Evolutionary conservation across 2,888 invertebrate species (phyloP).

Genomic region (Neuroscelio doddi): DNA sequence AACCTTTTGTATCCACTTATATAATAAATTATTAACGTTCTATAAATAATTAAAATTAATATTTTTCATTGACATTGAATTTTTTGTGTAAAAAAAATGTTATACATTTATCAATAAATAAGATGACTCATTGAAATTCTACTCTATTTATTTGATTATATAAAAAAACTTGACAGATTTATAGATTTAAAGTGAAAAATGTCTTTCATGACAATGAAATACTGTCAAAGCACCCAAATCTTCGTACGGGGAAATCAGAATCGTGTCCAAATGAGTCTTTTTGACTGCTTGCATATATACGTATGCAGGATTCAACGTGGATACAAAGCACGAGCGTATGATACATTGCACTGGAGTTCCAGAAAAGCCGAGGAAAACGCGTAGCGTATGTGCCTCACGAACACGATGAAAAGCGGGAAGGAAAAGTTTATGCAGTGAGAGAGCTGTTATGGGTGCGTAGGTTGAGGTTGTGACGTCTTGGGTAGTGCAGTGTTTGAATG

Average conservation of each 20-base stretch:
- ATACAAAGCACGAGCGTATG: slow-evolving; percentile 41
- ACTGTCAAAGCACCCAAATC: slow-evolving; percentile 22
- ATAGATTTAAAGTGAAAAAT: too few relatives aligned
- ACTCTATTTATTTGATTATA: too few relatives aligned
- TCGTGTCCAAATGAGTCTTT: slow-evolving; percentile 45
- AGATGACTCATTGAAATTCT: too few relatives aligned
- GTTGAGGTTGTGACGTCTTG: slow-evolving; percentile 29
- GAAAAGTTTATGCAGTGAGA: slow-evolving; percentile 45
- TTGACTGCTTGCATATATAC: slow-evolving; percentile 27
- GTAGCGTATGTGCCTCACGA: slow-evolving; percentile 41
- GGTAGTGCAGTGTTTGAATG: slow-evolving; percentile 28
- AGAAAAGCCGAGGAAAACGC: slow-evolving; percentile 42
- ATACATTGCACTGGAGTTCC: slow-evolving; percentile 40
- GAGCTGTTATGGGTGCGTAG: slow-evolving; percentile 39
- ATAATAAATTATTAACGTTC: too few relatives aligned
- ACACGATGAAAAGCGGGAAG: slow-evolving; percentile 44
- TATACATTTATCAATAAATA: too few relatives aligned
- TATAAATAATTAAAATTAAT: too few relatives aligned
- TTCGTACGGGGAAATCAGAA: slow-evolving; percentile 30
- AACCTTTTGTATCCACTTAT: too few relatives aligned
- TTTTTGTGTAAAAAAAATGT: too few relatives aligned
- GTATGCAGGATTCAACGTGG: slow-evolving; percentile 19
- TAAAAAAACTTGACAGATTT: too few relatives aligned
- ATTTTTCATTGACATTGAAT: too few relatives aligned
- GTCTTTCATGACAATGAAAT: too few relatives aligned